Base-by-base conservation (phyloP, 1,140 invertebrate genomes). In the Megalopta genalis region DNA sequence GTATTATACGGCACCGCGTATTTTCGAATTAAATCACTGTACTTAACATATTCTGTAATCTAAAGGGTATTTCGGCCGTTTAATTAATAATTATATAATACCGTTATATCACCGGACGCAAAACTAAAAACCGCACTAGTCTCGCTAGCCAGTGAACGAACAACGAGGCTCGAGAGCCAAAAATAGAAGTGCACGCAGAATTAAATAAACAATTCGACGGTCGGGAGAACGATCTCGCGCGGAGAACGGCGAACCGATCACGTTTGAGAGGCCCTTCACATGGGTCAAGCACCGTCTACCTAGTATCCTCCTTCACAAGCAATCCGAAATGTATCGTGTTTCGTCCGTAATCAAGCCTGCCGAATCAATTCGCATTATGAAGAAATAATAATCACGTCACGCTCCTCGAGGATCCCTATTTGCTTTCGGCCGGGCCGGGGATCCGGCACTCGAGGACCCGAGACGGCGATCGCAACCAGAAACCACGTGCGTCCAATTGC, bases 271-370 rank as follows among this genome's bases (percentile, higher is more conserved):
- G 60, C 60, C 32, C 70, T 80, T 71, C 42, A 87, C 85, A 83
- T 80, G 54, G 86, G 82, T 87, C 86, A 87, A 87, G 86, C 74
- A 81, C 46, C 49, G 57, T 65, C 62, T 66, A 66, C 52, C 68
- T 67, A 69, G 83, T 70, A 77, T 65, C 72, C 63, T 64, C 82
- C 87, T 82, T 85, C 85, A 73, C 82, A 82, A 87, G 84, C 80
- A 60, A 77, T 73, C 78, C 62, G 62, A 69, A 78, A 77, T n/a
- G 84, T 87, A 82, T 87, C 84, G 83, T 27, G 71, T 85, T 82
- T 81, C 77, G 69, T 81, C 77, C 75, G 59, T 54, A 82, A 84
- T 80, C 68, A 71, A 49, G 23, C 66, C 42, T 66, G 68, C 65
- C 68, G n/a, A 52, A 62, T 64, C 62, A 21, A 71, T 37, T 52